Percentiles rank a stretch among this genome's conserved stretches.
Conservation (phyloP, 2,113 vertebrate genomes). For the Promerops cafer region DNA sequence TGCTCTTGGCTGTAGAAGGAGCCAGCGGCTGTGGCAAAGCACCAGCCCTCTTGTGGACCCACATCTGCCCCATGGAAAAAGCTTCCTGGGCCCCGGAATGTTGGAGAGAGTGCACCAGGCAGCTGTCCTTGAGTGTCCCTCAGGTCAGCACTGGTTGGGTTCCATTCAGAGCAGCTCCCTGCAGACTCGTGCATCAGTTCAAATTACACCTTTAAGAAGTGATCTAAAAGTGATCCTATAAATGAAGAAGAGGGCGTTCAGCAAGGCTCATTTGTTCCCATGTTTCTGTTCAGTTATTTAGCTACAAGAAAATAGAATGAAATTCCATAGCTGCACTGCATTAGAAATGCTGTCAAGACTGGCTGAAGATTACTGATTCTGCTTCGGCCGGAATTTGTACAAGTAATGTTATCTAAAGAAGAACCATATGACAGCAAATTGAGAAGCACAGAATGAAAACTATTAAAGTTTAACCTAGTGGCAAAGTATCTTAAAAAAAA, state of each 20-base stretch:
- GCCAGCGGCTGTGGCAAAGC: background rate
- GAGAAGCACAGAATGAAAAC: constrained; percentile 42
- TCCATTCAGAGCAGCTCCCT: background rate
- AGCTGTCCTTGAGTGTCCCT: background rate
- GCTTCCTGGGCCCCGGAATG: background rate
- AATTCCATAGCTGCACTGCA: background rate
- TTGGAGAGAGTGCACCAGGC: background rate
- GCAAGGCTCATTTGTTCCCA: background rate
- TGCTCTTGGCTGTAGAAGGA: background rate
- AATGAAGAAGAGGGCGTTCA: background rate
- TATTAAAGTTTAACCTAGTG: constrained; percentile 27
- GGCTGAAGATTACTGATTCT: constrained; percentile 2
- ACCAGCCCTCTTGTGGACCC: background rate
- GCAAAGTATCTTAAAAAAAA: constrained; percentile 21
- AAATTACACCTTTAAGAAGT: background rate
- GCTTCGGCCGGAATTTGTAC: constrained; percentile 58
- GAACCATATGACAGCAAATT: constrained; percentile 65
- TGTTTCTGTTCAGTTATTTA: background rate
- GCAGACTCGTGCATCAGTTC: background rate
- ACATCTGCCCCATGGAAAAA: background rate
- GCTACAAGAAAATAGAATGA: background rate
- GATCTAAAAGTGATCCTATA: background rate
- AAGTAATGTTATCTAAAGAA: constrained; percentile 68
- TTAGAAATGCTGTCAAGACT: constrained; percentile 51
- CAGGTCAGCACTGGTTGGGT: background rate